Percentiles rank a stretch among this genome's conserved stretches.
Conservation (phyloP, 1,140 invertebrate genomes). For the Anadara kagoshimensis region DNA sequence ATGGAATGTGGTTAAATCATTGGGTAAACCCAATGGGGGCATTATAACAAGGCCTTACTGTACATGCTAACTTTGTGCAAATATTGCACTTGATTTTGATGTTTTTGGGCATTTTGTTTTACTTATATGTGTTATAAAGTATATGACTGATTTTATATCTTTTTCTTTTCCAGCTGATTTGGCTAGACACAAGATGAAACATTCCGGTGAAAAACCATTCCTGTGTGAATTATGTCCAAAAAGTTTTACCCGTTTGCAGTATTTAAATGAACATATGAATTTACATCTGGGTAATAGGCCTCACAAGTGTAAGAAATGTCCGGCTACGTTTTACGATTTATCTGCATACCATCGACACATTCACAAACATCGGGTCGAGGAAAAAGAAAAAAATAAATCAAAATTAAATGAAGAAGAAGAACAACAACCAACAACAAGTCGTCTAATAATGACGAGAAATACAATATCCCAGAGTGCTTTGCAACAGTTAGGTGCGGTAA, state of each 20-base stretch:
- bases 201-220: constrained; percentile 68
- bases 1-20: too few species aligned
- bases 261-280: constrained; percentile 79
- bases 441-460: not conserved
- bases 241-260: constrained; percentile 79
- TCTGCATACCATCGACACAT: constrained; percentile 70
- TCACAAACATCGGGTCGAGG: constrained; percentile 30
- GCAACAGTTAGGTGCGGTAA: constrained; percentile 1
- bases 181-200: constrained; percentile 76
- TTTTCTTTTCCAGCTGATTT: constrained; percentile 87
- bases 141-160: too few species aligned
- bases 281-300: constrained; percentile 67
- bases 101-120: too few species aligned
- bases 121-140: too few species aligned
- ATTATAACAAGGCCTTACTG: too few species aligned
- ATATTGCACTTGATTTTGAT: too few species aligned
- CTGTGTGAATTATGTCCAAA: constrained; percentile 82
- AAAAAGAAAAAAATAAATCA: constrained; percentile 2
- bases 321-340: constrained; percentile 68
- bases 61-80: too few species aligned
- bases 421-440: not conserved
- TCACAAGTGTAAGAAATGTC: constrained; percentile 70
- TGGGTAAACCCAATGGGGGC: too few species aligned
- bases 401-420: not conserved
- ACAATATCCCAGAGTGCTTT: not conserved